Base-by-base conservation (phyloP, 1,140 invertebrate genomes). In the Papilio polyxenes region DNA sequence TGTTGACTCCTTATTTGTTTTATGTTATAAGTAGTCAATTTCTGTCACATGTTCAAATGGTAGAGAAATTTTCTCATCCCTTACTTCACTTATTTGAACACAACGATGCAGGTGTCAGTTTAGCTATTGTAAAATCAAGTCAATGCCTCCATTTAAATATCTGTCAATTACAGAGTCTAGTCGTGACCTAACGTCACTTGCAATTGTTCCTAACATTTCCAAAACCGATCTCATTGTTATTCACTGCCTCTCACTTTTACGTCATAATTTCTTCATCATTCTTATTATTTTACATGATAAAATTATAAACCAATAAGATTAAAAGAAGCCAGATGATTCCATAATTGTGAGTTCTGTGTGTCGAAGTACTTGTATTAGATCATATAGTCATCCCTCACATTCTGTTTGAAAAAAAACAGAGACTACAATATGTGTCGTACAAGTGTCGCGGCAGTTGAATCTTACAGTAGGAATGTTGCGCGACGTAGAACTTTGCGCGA, bases 151-250 rank as follows among this genome's bases (percentile, higher is more conserved):
- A 44, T 3, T 65, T 11, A 31, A 13, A 31, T 31, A 49, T 56
- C 49, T 23, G 76, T 78, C 15, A 78, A 59, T 76, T 76, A 51
- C 17, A 75, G n/a, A 75, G 20, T 10, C 5, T 8, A 49, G 11
- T 51, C 20, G 44, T 76, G 44, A 76, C 48, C 44, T 76, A 76
- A 48, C 75, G 49, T 76, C 44, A 76, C 3, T 51, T 76, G 40
- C 48, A 53, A 76, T 17, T 23, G 75, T 1, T 51, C 72, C 17
- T 53, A 76, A 49, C 44, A 51, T 76, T 51, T 49, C 48, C 49
- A 49, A 51, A 51, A 76, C 48, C 20, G 62, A 65, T 65, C 62
- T 65, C 62, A 65, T 65, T 65, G 62, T 31, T 65, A 65, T 65
- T 23, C 62, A 65, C 62, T 65, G 23, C 75, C 49, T 51, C 75